A percentile compares a stretch with the other conserved stretches of the same genome.
phyloP scores from a whole-genome alignment of 2,797 vertebrate species.

The Sebastes flavidus region DNA sequence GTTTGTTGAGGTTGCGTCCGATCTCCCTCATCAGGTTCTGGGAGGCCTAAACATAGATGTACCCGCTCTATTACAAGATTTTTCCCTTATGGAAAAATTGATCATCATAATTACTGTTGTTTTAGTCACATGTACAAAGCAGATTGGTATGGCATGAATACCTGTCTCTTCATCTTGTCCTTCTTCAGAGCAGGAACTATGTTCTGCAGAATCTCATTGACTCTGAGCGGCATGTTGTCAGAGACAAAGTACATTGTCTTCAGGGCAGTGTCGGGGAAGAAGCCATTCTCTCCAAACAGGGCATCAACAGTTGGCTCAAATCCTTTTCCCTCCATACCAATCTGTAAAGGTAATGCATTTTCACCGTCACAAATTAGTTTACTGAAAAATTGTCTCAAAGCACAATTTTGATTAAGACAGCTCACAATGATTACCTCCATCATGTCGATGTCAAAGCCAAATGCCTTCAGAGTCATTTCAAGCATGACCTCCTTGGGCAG shows the following conservation, averaged over 20 bases:
- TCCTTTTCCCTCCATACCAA: slow-evolving; percentile 91
- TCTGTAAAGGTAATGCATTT: slow-evolving; percentile 74
- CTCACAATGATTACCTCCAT: slow-evolving; percentile 87
- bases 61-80: background rate
- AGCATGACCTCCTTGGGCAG: slow-evolving; percentile 93
- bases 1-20: slow-evolving; percentile 84
- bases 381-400: background rate
- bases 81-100: background rate
- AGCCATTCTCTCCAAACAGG: slow-evolving; percentile 91
- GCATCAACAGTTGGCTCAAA: slow-evolving; percentile 93
- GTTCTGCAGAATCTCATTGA: slow-evolving; percentile 84
- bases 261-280: slow-evolving; percentile 90
- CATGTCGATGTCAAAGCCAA: slow-evolving; percentile 88
- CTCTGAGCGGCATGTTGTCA: slow-evolving; percentile 83
- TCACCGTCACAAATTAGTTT: background rate
- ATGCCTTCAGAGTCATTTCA: slow-evolving; percentile 90
- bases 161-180: slow-evolving; percentile 77
- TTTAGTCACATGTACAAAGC: background rate
- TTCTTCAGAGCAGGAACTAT: slow-evolving; percentile 83
- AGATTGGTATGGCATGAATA: slow-evolving; percentile 36
- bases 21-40: slow-evolving; percentile 86
- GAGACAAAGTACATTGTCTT: slow-evolving; percentile 90
- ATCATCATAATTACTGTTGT: background rate
- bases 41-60: slow-evolving; percentile 58
- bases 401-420: background rate